These are phyloP conservation scores for Lophius piscatorius DNA, from an alignment of 2,113 vertebrate species.

Conservation along the genomic window DNA sequence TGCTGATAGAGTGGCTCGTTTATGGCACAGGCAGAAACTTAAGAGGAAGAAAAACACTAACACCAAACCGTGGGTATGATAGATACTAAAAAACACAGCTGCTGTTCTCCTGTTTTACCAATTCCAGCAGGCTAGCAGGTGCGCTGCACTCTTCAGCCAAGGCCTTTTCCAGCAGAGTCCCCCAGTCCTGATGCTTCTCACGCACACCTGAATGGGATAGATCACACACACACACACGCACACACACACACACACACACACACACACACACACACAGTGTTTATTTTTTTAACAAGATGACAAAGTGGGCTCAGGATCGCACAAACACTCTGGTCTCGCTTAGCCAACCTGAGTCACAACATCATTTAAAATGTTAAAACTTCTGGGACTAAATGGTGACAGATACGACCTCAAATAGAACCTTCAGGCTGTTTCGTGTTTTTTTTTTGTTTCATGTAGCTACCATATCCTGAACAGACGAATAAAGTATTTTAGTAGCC, in stretches of 20 bases:
- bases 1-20: not conserved
- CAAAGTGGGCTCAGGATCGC: not conserved
- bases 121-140: conserved; percentile 91
- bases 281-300: conserved; percentile 13
- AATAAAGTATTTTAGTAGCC: not conserved
- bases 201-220: conserved; percentile 83
- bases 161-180: conserved; percentile 85
- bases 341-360: too few relatives aligned
- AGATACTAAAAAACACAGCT: conserved; percentile 26
- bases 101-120: conserved; percentile 81
- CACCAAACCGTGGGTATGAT: conserved; percentile 10
- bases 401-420: too few relatives aligned
- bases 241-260: conserved; percentile 7
- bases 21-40: not conserved
- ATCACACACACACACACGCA: conserved; percentile 14
- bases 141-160: conserved; percentile 88
- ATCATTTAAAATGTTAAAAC: too few relatives aligned
- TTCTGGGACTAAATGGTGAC: too few relatives aligned
- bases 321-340: too few relatives aligned
- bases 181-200: conserved; percentile 90
- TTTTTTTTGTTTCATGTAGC: not conserved
- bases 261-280: not conserved
- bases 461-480: not conserved
- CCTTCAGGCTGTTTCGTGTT: too few relatives aligned
- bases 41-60: not conserved